Percentiles rank a stretch among this genome's conserved stretches.
Evolutionary conservation across 2,797 vertebrate species (phyloP).

Genomic region (Hybognathus amarus): DNA sequence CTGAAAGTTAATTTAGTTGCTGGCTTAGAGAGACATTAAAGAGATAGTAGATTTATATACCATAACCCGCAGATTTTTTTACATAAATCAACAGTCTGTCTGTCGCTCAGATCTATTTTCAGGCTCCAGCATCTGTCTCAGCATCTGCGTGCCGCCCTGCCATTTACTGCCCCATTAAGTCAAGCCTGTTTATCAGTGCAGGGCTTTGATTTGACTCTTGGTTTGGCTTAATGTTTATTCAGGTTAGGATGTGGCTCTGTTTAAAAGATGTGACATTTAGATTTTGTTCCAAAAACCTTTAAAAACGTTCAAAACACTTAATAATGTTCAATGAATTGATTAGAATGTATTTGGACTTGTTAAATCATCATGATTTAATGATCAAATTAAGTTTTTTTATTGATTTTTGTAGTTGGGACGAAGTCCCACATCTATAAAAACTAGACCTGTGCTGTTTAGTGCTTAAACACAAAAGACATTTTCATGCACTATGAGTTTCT

Average conservation of each 20-base stretch:
- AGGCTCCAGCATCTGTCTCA: constrained; percentile 31
- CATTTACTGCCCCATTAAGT: constrained; percentile 54
- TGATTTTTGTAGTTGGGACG: neutral
- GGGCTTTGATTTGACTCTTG: constrained; percentile 35
- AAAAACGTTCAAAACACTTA: neutral
- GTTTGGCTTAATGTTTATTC: constrained; percentile 34
- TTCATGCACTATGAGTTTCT: neutral
- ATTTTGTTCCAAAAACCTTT: constrained; percentile 9
- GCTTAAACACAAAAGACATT: neutral
- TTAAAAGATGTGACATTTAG: constrained; percentile 50
- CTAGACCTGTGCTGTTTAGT: neutral
- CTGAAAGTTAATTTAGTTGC: neutral
- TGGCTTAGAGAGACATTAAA: neutral
- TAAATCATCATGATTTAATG: neutral
- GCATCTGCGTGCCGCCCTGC: constrained; percentile 47
- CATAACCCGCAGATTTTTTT: no score
- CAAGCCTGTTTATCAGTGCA: constrained; percentile 34
- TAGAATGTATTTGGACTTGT: neutral
- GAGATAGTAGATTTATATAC: neutral
- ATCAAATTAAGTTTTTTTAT: neutral
- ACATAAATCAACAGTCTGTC: constrained; percentile 1
- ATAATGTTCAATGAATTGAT: neutral
- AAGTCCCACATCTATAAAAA: neutral
- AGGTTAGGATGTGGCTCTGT: constrained; percentile 35
- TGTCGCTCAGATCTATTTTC: constrained; percentile 47